Conservation (phyloP, 1,140 invertebrate genomes). For the Nomia melanderi region DNA sequence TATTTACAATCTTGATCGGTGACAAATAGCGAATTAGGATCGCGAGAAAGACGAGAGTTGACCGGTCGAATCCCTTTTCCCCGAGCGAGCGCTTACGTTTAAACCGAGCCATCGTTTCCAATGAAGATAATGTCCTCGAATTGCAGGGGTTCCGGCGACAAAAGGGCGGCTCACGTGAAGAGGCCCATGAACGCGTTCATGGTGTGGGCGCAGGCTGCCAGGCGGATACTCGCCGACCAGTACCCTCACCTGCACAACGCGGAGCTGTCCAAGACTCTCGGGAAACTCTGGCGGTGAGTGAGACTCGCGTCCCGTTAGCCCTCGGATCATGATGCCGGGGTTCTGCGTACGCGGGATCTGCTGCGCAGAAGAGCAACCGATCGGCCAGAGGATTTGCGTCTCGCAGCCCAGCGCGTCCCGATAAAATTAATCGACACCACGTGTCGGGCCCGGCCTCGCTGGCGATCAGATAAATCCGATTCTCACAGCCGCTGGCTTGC, state of each 20-base stretch:
- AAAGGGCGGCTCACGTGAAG: constrained; percentile 96
- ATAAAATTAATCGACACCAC: constrained; percentile 68
- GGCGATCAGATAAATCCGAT: constrained; percentile 66
- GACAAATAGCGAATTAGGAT: no score
- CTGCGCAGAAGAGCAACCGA: not conserved
- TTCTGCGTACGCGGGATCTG: no score
- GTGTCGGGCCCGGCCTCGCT: constrained; percentile 54
- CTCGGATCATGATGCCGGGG: no score
- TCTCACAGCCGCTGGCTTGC: constrained; percentile 54
- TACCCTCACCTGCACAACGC: constrained; percentile 96
- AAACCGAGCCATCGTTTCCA: constrained; percentile 56
- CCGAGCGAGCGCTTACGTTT: not conserved
- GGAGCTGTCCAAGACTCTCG: constrained; percentile 94
- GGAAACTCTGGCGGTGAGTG: constrained; percentile 94
- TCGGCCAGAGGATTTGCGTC: not conserved
- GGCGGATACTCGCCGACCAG: constrained; percentile 92
- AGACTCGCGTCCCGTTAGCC: not conserved
- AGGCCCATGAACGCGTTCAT: constrained; percentile 98
- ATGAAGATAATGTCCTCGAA: constrained; percentile 72
- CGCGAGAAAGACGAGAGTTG: no score
- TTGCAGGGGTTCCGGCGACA: constrained; percentile 89
- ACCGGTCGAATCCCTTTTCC: no score
- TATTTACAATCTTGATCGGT: no score
- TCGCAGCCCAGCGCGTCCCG: constrained; percentile 33
- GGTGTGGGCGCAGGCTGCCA: constrained; percentile 98